Conservation (phyloP, 2,888 invertebrate species). For the Digitonthophagus gazella region DNA sequence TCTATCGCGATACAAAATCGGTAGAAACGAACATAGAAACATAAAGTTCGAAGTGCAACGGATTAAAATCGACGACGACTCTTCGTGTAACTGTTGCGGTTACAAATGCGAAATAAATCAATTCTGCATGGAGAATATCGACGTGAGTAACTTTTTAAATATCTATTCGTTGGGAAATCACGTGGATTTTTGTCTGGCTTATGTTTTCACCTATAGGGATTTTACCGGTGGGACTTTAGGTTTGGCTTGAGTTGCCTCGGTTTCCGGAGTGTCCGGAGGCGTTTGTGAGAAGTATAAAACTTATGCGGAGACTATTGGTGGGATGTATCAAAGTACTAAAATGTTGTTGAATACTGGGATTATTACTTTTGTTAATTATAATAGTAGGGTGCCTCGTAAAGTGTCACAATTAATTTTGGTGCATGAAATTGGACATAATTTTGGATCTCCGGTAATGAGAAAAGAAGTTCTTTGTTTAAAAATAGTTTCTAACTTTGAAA, state of each 20-base stretch:
- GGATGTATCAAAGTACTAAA: conserved; percentile 91
- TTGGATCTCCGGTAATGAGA: too few species aligned
- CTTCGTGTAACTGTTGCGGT: too few species aligned
- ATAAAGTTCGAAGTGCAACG: conserved; percentile 96
- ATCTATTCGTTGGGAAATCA: conserved; percentile 96
- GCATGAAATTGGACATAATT: too few species aligned
- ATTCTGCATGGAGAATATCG: too few species aligned
- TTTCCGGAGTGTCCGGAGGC: conserved; percentile 95
- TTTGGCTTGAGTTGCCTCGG: conserved; percentile 98
- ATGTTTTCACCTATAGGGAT: too few species aligned
- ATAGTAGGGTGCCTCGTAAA: conserved; percentile 93
- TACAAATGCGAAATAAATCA: too few species aligned
- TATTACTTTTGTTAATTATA: conserved; percentile 98
- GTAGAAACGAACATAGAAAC: conserved; percentile 83
- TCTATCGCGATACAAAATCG: conserved; percentile 92
- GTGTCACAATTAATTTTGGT: conserved; percentile 97
- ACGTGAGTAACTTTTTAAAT: too few species aligned
- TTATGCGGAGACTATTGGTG: conserved; percentile 93
- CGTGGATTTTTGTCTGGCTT: too few species aligned
- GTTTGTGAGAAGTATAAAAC: conserved; percentile 98
- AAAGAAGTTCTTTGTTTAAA: too few species aligned
- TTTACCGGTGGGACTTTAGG: too few species aligned
- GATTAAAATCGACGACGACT: too few species aligned
- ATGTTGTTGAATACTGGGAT: conserved; percentile 97
- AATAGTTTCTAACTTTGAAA: too few species aligned